A percentile compares a stretch with the other conserved stretches of the same genome.
These are phyloP conservation scores for Garrulus glandarius DNA, from an alignment of 2,797 vertebrate genomes.

Conservation along the genomic window DNA sequence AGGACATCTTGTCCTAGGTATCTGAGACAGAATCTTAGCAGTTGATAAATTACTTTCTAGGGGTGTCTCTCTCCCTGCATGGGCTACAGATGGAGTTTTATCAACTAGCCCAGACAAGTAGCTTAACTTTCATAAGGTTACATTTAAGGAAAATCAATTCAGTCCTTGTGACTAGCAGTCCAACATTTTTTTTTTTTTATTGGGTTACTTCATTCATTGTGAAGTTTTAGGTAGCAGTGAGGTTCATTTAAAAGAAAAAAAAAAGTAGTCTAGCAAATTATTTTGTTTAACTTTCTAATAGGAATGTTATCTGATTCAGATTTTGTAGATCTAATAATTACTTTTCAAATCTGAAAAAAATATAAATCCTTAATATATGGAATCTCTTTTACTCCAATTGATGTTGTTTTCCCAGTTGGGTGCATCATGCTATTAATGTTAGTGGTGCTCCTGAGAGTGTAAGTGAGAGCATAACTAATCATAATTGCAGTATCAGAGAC, in stretches of 20 bases:
- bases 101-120: not conserved
- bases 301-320: not conserved
- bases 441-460: not conserved
- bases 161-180: not conserved
- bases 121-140: not conserved
- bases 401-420: fast-evolving
- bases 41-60: constrained; percentile 15
- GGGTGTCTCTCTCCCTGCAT: not conserved
- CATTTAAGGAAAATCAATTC: not conserved
- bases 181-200: not conserved
- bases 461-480: not conserved
- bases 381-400: not conserved
- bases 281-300: not conserved
- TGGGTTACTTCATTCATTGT: not conserved
- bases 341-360: not conserved
- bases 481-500: not conserved
- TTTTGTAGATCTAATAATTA: not conserved
- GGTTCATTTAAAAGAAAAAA: not conserved
- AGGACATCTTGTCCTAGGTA: not conserved
- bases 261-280: not conserved
- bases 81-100: not conserved
- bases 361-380: not conserved
- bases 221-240: not conserved
- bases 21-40: constrained; percentile 6
- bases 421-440: not conserved